Evolutionary conservation across 2,113 vertebrate genomes (phyloP).

Genomic region (Anguilla rostrata): DNA sequence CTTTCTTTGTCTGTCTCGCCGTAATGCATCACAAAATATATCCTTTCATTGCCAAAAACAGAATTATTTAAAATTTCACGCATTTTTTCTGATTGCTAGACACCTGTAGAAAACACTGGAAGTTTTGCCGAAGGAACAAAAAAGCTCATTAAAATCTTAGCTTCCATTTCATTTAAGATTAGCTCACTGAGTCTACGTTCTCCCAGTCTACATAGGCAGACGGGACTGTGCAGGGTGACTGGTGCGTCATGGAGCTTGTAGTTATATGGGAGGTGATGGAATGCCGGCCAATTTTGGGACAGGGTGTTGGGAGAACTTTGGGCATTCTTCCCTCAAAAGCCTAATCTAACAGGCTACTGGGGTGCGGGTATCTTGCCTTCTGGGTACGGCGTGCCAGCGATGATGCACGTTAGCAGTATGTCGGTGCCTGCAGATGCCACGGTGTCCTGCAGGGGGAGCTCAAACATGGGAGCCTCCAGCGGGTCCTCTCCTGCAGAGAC

Average conservation of each 20-base stretch:
- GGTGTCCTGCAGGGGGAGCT: conserved; percentile 83
- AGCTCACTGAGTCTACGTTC: conserved; percentile 65
- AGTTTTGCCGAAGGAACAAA: conserved; percentile 34
- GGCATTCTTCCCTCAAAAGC: conserved; percentile 64
- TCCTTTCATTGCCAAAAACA: too few relatives aligned
- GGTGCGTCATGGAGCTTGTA: conserved; percentile 69
- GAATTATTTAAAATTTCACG: not conserved
- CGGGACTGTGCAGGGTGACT: conserved; percentile 77
- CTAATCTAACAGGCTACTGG: not conserved
- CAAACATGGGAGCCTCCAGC: conserved; percentile 90
- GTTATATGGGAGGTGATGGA: conserved; percentile 57
- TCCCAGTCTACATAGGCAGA: conserved; percentile 80
- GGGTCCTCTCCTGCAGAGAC: conserved; percentile 94
- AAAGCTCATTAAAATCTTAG: not conserved
- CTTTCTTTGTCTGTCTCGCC: too few relatives aligned
- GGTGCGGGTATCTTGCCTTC: conserved; percentile 74
- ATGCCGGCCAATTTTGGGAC: conserved; percentile 63
- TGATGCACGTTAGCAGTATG: conserved; percentile 85
- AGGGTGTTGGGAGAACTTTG: conserved; percentile 66
- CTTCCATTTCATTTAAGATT: not conserved
- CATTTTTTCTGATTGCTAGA: not conserved
- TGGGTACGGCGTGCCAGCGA: conserved; percentile 84
- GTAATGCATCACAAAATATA: too few relatives aligned
- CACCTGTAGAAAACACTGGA: not conserved
- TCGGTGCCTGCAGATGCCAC: conserved; percentile 76